Evolutionary conservation across 2,797 vertebrate genomes (phyloP).

Genomic region (Hoplostethus atlanticus): DNA sequence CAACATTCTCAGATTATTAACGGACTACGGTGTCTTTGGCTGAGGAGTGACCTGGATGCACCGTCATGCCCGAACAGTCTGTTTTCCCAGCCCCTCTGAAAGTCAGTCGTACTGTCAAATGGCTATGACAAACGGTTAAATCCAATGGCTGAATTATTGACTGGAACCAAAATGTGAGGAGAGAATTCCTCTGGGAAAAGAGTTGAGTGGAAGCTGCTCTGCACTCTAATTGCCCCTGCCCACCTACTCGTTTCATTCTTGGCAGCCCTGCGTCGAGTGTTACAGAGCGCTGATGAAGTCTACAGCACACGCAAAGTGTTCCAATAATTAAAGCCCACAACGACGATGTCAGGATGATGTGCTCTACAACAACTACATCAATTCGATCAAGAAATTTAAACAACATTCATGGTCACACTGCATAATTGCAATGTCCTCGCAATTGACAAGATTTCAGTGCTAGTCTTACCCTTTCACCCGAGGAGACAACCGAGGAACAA

Average conservation of each 20-base stretch:
- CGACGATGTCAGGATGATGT: constrained; percentile 70
- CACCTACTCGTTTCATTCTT: constrained; percentile 57
- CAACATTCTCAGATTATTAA: background rate
- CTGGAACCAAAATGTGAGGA: constrained; percentile 73
- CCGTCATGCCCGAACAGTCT: background rate
- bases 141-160: constrained; percentile 71
- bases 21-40: background rate
- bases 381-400: constrained; percentile 51
- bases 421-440: constrained; percentile 49
- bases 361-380: constrained; percentile 62
- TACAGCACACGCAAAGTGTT: constrained; percentile 65
- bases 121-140: constrained; percentile 68
- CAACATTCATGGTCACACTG: constrained; percentile 48
- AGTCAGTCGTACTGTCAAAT: constrained; percentile 31
- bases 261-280: constrained; percentile 62
- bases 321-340: constrained; percentile 76
- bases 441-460: constrained; percentile 17
- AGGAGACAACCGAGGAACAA: constrained; percentile 44
- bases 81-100: constrained; percentile 7
- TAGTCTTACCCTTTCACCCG: constrained; percentile 56
- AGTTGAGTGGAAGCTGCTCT: constrained; percentile 74
- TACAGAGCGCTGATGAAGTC: constrained; percentile 70
- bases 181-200: constrained; percentile 62
- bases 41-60: background rate
- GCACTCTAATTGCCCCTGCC: constrained; percentile 76